Percentiles rank a stretch among this genome's conserved stretches.
Evolutionary conservation across 2,888 invertebrate species (phyloP).

Genomic region (Drosophila fungiperda): DNA sequence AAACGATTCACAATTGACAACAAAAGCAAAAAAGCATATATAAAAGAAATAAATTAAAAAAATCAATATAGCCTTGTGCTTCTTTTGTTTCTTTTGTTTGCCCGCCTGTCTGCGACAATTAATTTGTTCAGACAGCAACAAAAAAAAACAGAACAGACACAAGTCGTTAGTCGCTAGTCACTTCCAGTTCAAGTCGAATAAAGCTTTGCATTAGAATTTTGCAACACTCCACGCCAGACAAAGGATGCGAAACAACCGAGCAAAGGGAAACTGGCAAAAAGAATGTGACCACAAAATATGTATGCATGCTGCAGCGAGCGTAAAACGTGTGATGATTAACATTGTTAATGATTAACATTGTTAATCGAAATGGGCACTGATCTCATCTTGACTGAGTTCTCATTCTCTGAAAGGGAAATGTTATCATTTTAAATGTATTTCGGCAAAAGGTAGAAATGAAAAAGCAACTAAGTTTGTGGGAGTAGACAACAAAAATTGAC

Average conservation of each 20-base stretch:
- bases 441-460: slow-evolving; percentile 42
- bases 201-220: slow-evolving; percentile 71
- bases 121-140: slow-evolving; percentile 58
- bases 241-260: slow-evolving; percentile 15
- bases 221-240: slow-evolving; percentile 49
- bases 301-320: slow-evolving; percentile 7
- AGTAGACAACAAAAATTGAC: slow-evolving; percentile 38
- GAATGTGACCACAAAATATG: slow-evolving; percentile 2
- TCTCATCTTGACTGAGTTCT: not conserved
- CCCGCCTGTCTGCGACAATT: slow-evolving; percentile 68
- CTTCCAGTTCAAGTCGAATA: slow-evolving; percentile 78
- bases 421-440: slow-evolving; percentile 15
- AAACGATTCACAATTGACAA: slow-evolving; percentile 14
- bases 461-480: slow-evolving; percentile 43
- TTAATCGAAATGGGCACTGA: not conserved
- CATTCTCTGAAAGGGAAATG: slow-evolving; percentile 10
- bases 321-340: slow-evolving; percentile 29
- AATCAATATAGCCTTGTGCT: slow-evolving; percentile 70
- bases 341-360: slow-evolving; percentile 11
- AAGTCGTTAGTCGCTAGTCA: slow-evolving; percentile 78
- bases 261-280: slow-evolving; percentile 23
- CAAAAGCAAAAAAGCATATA: not conserved
- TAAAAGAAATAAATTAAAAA: slow-evolving; percentile 32
- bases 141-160: slow-evolving; percentile 35
- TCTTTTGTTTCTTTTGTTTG: slow-evolving; percentile 54